Evolutionary conservation across 2,113 vertebrate species (phyloP).

Genomic region (Thermophis baileyi): DNA sequence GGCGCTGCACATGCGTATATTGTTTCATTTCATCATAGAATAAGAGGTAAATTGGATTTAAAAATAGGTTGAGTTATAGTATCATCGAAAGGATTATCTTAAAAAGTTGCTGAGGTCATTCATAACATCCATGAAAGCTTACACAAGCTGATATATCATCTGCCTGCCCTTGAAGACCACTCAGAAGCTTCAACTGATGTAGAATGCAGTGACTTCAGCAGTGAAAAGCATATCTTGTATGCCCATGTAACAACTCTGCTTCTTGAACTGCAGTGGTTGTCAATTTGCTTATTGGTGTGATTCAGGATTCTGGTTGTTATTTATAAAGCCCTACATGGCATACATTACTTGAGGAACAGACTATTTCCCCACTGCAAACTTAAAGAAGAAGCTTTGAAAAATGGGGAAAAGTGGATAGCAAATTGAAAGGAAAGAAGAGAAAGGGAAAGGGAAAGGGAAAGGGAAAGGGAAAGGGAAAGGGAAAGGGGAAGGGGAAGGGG

Average conservation of each 20-base stretch:
- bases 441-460: neutral
- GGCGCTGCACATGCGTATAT: no score
- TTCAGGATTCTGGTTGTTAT: neutral
- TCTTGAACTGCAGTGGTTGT: neutral
- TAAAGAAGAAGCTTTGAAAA: neutral
- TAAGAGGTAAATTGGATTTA: neutral
- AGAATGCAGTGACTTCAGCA: neutral
- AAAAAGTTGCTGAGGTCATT: neutral
- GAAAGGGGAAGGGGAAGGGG: no score
- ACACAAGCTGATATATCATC: neutral
- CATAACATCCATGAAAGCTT: neutral
- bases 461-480: no score
- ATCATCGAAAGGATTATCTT: neutral
- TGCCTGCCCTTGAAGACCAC: neutral
- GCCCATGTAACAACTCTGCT: neutral
- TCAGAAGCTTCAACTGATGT: neutral
- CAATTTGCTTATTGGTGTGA: neutral
- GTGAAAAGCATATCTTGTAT: neutral
- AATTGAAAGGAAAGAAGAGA: neutral
- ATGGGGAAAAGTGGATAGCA: neutral
- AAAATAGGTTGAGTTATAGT: neutral
- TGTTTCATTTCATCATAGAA: conserved; percentile 1
- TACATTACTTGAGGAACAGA: neutral
- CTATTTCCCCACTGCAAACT: neutral
- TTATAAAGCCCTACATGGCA: neutral